These are phyloP conservation scores for Lucilia cuprina DNA, from an alignment of 1,140 invertebrate genomes.

Conservation along the genomic window DNA sequence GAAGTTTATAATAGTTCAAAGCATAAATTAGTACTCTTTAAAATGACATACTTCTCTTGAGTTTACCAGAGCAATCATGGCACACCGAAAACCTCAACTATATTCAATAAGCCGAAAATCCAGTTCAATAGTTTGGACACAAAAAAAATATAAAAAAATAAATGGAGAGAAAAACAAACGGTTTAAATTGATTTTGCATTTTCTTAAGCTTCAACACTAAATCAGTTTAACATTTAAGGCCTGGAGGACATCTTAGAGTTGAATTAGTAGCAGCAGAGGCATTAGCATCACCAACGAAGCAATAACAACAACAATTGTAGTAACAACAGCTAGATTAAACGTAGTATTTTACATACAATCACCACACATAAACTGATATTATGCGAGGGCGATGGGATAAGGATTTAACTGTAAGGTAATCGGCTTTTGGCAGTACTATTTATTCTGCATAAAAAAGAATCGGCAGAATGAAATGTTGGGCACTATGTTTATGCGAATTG, in stretches of 20 bases:
- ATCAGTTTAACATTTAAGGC: constrained; percentile 35
- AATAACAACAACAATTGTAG: background rate
- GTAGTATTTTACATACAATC: background rate
- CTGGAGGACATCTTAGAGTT: constrained; percentile 31
- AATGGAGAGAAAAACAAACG: constrained; percentile 8
- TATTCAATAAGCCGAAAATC: constrained; percentile 5
- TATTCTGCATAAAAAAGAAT: too few species aligned
- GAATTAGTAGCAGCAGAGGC: constrained; percentile 23
- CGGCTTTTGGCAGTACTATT: too few species aligned
- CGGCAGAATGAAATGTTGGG: too few species aligned
- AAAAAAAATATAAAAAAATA: background rate
- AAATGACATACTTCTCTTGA: background rate
- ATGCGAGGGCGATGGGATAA: background rate
- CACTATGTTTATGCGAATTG: too few species aligned
- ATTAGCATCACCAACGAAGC: background rate
- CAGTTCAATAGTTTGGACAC: constrained; percentile 8
- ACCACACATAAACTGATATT: background rate
- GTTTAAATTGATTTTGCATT: constrained; percentile 36
- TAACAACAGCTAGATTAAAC: background rate
- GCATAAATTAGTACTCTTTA: too few species aligned
- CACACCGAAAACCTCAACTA: background rate
- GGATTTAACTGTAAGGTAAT: too few species aligned
- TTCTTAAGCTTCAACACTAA: constrained; percentile 22
- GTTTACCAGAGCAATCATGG: background rate
- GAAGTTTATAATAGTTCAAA: too few species aligned